Evolutionary conservation across 1,140 invertebrate genomes (phyloP).

Genomic region (Rhyzopertha dominica): DNA sequence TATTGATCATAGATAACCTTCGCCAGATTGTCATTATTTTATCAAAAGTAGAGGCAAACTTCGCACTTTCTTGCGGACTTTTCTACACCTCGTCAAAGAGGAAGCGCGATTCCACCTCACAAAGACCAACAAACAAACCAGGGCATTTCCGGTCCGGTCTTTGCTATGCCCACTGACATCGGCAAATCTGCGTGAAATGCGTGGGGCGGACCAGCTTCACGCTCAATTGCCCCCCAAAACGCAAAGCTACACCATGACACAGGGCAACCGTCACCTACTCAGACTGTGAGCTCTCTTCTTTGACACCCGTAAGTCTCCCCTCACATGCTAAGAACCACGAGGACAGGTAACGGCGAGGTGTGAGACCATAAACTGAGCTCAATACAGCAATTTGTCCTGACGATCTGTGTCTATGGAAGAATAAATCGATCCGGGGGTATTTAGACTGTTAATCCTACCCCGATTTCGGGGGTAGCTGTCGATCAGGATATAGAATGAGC

Average conservation of each 20-base stretch:
- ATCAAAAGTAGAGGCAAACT: too few relatives aligned
- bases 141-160: too few relatives aligned
- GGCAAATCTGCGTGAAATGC: slow-evolving; percentile 15
- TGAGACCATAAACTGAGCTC: slow-evolving; percentile 2
- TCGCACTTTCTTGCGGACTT: too few relatives aligned
- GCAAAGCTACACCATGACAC: slow-evolving; percentile 1
- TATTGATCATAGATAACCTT: too few relatives aligned
- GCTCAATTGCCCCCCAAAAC: slow-evolving; percentile 11
- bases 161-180: too few relatives aligned
- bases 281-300: not conserved
- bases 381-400: slow-evolving; percentile 11
- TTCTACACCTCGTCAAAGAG: too few relatives aligned
- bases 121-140: too few relatives aligned
- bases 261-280: not conserved
- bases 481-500: too few relatives aligned
- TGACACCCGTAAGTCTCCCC: not conserved
- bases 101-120: too few relatives aligned
- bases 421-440: slow-evolving; percentile 13
- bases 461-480: too few relatives aligned
- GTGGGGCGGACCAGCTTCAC: slow-evolving; percentile 10
- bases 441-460: too few relatives aligned
- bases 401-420: slow-evolving; percentile 3
- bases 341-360: slow-evolving; percentile 10
- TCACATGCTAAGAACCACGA: not conserved
- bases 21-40: too few relatives aligned